phyloP scores from a whole-genome alignment of 2,888 invertebrate genomes.

The Cataglyphis albicans region DNA sequence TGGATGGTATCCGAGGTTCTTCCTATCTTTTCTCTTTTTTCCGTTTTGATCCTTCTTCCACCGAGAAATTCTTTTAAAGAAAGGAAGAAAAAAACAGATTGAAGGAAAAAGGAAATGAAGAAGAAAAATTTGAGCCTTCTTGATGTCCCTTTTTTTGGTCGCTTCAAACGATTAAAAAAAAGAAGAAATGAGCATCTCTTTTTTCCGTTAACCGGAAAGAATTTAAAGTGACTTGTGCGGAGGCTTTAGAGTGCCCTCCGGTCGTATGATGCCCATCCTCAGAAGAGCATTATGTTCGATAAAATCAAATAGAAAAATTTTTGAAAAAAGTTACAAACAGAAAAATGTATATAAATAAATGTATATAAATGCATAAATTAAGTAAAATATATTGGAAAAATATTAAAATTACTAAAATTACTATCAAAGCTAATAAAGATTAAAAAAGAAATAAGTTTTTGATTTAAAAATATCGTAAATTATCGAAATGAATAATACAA shows the following conservation, averaged over 20 bases:
- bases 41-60: conserved; percentile 66
- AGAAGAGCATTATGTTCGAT: background rate
- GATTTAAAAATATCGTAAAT: background rate
- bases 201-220: background rate
- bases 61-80: conserved; percentile 76
- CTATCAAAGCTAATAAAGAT: background rate
- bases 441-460: background rate
- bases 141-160: conserved; percentile 3
- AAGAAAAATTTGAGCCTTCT: conserved; percentile 10
- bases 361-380: background rate
- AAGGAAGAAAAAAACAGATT: background rate
- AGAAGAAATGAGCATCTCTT: background rate
- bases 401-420: background rate
- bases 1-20: conserved; percentile 84
- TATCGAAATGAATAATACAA: background rate
- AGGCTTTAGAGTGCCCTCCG: background rate
- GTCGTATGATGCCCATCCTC: background rate
- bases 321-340: background rate
- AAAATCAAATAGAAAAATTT: conserved; percentile 7
- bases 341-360: conserved; percentile 1
- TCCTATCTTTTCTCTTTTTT: conserved; percentile 47
- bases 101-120: background rate
- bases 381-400: background rate
- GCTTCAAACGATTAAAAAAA: conserved; percentile 7
- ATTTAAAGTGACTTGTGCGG: background rate